These are phyloP conservation scores for Ceriagrion tenellum DNA, from an alignment of 2,888 invertebrate genomes.

Conservation along the genomic window DNA sequence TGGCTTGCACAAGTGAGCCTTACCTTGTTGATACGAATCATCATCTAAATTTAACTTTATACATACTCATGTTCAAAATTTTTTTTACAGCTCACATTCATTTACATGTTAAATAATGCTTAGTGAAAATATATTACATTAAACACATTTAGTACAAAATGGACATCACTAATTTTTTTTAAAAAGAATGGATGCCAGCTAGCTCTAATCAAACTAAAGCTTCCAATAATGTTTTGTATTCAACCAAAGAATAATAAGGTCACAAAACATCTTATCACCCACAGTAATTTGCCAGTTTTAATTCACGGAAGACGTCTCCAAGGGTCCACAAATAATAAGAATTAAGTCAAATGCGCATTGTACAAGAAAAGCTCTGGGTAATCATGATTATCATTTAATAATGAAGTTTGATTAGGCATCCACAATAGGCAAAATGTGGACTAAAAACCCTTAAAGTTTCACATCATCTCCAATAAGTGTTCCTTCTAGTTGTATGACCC, in stretches of 20 bases:
- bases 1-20: conserved; percentile 63
- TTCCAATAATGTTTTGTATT: conserved; percentile 51
- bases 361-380: conserved; percentile 48
- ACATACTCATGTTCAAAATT: conserved; percentile 48
- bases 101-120: conserved; percentile 64
- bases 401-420: neutral
- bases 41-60: conserved; percentile 46
- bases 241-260: conserved; percentile 41
- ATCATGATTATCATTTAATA: conserved; percentile 42
- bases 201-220: conserved; percentile 59
- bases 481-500: neutral
- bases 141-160: conserved; percentile 68
- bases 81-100: conserved; percentile 65
- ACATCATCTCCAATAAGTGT: neutral
- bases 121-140: conserved; percentile 66
- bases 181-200: conserved; percentile 51
- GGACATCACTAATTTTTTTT: conserved; percentile 62
- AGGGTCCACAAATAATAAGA: conserved; percentile 52
- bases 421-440: neutral
- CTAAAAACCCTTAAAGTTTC: neutral
- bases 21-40: conserved; percentile 58
- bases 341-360: conserved; percentile 21
- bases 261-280: conserved; percentile 60
- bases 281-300: conserved; percentile 49
- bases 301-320: conserved; percentile 58